Percentiles rank a stretch among this genome's conserved stretches.
Evolutionary conservation across 2,888 invertebrate genomes (phyloP).

Genomic region (Drosophila macrospina): DNA sequence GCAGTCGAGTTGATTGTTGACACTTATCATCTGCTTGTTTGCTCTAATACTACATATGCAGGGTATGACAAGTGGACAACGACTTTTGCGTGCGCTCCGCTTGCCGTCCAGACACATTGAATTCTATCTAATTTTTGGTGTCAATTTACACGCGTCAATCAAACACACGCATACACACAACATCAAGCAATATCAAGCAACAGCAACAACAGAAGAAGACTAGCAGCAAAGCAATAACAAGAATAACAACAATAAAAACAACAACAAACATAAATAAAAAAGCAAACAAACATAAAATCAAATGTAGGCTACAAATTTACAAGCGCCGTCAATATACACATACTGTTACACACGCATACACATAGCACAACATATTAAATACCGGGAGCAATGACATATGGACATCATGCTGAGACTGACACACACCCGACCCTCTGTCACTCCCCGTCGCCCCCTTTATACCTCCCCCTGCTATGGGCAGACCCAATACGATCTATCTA

Average conservation of each 20-base stretch:
- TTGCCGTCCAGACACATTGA: slow-evolving; percentile 16
- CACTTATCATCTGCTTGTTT: neutral
- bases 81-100: neutral
- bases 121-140: slow-evolving; percentile 59
- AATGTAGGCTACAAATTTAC: slow-evolving; percentile 67
- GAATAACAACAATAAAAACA: neutral
- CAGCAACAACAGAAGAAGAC: too few relatives aligned
- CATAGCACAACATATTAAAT: slow-evolving; percentile 41
- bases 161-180: slow-evolving; percentile 25
- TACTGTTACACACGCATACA: slow-evolving; percentile 1
- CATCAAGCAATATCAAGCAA: neutral
- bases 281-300: slow-evolving; percentile 53
- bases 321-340: slow-evolving; percentile 52
- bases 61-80: slow-evolving; percentile 20
- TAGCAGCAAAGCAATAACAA: too few relatives aligned
- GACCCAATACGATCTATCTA: slow-evolving; percentile 24
- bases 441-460: neutral
- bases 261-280: slow-evolving; percentile 19
- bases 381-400: slow-evolving; percentile 68
- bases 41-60: too few relatives aligned
- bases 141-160: slow-evolving; percentile 70
- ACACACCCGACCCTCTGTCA: neutral
- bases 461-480: neutral
- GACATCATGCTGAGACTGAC: slow-evolving; percentile 49
- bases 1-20: neutral